These are phyloP conservation scores for Himalopsyche japonica DNA, from an alignment of 2,888 invertebrate species.

Conservation along the genomic window DNA sequence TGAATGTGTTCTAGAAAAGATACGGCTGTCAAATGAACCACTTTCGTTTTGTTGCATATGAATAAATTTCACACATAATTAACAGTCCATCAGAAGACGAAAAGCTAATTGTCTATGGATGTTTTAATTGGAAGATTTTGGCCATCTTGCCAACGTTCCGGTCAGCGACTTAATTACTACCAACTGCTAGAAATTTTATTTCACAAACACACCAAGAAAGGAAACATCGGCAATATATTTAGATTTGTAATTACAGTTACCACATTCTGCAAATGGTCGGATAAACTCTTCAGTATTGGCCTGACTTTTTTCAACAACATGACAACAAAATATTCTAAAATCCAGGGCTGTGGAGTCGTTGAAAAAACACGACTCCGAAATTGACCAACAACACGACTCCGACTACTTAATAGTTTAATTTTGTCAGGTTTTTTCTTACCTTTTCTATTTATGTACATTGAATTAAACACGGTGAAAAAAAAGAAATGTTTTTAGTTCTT, in stretches of 20 bases:
- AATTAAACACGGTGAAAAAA: no score
- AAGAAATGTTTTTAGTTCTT: no score
- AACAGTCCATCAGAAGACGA: not conserved
- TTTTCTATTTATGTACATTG: no score
- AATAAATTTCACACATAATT: not conserved
- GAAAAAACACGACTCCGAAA: no score
- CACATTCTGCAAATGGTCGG: not conserved
- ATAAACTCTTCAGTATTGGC: no score
- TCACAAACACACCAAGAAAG: not conserved
- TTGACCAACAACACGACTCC: no score
- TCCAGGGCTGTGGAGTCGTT: no score
- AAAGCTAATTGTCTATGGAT: not conserved
- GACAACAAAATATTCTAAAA: no score
- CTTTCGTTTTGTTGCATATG: not conserved
- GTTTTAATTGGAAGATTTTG: not conserved
- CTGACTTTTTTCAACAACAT: no score
- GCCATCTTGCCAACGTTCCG: not conserved
- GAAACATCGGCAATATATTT: not conserved
- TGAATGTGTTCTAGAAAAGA: no score
- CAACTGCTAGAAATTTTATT: not conserved
- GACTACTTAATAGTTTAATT: no score
- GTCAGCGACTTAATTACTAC: not conserved
- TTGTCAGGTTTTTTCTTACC: no score
- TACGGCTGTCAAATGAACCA: not conserved
- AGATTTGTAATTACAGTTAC: not conserved